These are phyloP conservation scores for Cyprinodon diabolis DNA, from an alignment of 2,797 vertebrate species.

Conservation along the genomic window DNA sequence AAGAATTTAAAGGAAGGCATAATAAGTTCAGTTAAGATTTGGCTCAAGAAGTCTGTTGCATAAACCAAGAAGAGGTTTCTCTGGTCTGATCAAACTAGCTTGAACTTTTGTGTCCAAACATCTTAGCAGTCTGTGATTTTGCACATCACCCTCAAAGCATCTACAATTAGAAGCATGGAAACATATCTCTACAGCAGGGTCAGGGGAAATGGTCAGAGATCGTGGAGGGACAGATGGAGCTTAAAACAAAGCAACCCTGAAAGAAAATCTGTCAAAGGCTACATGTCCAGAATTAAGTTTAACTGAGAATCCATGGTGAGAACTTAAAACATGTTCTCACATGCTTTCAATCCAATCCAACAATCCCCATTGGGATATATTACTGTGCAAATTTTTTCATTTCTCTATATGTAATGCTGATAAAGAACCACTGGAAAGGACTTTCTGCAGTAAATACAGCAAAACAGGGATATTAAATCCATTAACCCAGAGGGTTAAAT, in stretches of 20 bases:
- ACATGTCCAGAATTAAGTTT: background rate
- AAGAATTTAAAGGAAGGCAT: background rate
- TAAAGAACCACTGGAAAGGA: background rate
- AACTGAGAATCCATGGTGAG: background rate
- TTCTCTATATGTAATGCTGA: background rate
- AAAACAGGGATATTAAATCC: background rate
- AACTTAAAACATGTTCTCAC: background rate
- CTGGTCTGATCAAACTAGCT: background rate
- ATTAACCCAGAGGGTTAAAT: background rate
- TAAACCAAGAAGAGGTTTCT: background rate
- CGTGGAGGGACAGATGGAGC: no score
- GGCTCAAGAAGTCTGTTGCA: background rate
- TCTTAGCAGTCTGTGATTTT: background rate
- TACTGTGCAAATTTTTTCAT: background rate
- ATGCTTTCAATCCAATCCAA: background rate
- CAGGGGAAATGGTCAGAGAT: background rate
- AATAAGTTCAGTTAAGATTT: background rate
- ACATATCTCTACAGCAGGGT: no score
- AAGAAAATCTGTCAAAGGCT: background rate
- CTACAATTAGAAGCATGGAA: no score
- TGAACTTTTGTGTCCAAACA: no score
- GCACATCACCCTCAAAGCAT: background rate
- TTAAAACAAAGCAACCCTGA: no score
- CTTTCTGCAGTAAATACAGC: background rate
- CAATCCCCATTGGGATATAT: no score